These are phyloP conservation scores for Drosophila pseudoobscura DNA, from an alignment of 1,140 invertebrate species.

Conservation along the genomic window DNA sequence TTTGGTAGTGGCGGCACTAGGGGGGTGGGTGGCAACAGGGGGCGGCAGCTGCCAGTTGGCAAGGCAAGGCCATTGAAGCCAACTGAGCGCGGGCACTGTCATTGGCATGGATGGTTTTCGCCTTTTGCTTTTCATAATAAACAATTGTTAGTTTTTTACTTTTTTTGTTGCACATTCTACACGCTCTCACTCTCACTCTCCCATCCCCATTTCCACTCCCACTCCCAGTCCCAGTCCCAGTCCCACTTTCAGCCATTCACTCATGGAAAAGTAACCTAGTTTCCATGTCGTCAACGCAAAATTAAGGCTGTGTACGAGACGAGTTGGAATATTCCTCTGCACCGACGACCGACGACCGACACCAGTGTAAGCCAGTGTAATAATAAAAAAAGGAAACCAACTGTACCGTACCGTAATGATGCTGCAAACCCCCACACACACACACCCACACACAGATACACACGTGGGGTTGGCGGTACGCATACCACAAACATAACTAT, in stretches of 20 bases:
- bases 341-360: too few species aligned
- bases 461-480: background rate
- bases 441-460: constrained; percentile 29
- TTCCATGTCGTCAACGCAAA: constrained; percentile 76
- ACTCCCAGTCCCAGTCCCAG: too few species aligned
- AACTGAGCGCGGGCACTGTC: constrained; percentile 62
- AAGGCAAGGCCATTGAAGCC: constrained; percentile 64
- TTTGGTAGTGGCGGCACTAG: too few species aligned
- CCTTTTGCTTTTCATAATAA: constrained; percentile 40
- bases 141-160: constrained; percentile 58
- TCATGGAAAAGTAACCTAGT: constrained; percentile 78
- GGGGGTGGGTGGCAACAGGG: too few species aligned
- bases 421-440: constrained; percentile 32
- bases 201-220: constrained; percentile 1
- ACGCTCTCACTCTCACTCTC: constrained; percentile 39
- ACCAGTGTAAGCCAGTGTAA: background rate
- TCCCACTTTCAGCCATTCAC: constrained; percentile 37
- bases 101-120: constrained; percentile 42
- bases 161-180: constrained; percentile 33
- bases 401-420: constrained; percentile 58
- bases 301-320: constrained; percentile 47
- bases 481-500: constrained; percentile 66
- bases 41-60: constrained; percentile 5
- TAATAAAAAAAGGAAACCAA: constrained; percentile 60
- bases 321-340: too few species aligned